phyloP scores from a whole-genome alignment of 2,113 vertebrate species.

The Petromus typicus region DNA sequence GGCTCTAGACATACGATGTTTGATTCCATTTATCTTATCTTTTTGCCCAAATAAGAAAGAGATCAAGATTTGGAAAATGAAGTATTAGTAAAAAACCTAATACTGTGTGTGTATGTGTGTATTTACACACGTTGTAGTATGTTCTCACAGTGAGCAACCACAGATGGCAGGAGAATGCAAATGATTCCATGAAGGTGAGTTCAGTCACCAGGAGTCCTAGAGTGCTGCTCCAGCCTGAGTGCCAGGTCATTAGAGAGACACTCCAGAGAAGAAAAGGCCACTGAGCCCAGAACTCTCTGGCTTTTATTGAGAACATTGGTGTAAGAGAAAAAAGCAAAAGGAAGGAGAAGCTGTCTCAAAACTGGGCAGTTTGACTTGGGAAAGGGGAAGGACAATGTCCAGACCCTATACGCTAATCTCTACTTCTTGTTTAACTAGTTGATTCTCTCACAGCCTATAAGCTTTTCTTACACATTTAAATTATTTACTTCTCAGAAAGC shows the following conservation, averaged over 20 bases:
- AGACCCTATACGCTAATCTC: neutral
- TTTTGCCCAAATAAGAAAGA: neutral
- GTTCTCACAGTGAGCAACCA: neutral
- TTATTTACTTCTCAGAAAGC: neutral
- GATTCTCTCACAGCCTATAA: neutral
- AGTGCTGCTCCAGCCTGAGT: neutral
- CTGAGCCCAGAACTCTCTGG: neutral
- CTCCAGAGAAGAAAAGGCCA: neutral
- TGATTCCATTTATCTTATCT: neutral
- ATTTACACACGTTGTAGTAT: neutral
- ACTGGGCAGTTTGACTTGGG: neutral
- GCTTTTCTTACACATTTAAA: neutral
- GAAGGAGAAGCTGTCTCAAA: neutral
- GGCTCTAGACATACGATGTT: neutral
- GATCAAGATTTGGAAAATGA: neutral
- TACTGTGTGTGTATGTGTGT: neutral
- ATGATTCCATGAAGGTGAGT: neutral
- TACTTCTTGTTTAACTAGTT: neutral
- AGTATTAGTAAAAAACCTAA: neutral
- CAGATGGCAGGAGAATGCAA: neutral
- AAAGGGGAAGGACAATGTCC: neutral
- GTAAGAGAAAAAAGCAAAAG: no score
- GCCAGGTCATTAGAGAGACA: neutral
- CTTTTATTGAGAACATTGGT: neutral
- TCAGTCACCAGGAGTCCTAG: neutral